Base-by-base conservation (phyloP, 2,797 vertebrate genomes). In the Lithobates pipiens region DNA sequence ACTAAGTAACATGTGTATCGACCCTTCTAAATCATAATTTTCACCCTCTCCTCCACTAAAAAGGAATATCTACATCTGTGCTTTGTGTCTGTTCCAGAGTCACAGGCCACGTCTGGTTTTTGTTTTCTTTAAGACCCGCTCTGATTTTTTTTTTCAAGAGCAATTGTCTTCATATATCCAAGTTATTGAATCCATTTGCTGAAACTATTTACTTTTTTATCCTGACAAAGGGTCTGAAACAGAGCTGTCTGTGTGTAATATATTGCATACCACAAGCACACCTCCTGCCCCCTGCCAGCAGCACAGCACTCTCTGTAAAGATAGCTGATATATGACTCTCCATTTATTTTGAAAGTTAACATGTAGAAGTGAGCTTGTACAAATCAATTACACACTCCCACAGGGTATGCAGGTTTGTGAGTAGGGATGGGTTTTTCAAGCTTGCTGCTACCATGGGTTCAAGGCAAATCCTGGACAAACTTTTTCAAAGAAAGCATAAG, bases 131-230 rank as follows among this genome's bases (percentile, higher is more conserved):
- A 69, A 69, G 21, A 76, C 29, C 34, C 2, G 32, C 57, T 39
- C 6, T 84, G 72, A 67, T 76, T 76, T 75, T 29, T 75, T 83
- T 39, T 67, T 70, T 70, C 50, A 54, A 70, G 42, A 36, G 71
- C 50, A 65, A 72, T 77, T 68, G 72, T 83, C 81, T 83, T 78
- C 76, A 72, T 84, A 72, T 84, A 77, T 72, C 67, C 65, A 3
- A 36, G 83, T 84, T 78, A 71, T 77, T 77, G 75, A 63, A 77
- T 72, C 75, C 82, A 70, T 77, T 84, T 77, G 82, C 74, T n/a
- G 18, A 50, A 77, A 57, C 67, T 16, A n/a, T 68, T 65, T 25
- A 44, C 9, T 83, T 34, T 76, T 83, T 39, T 32, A 77, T 4
- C 21, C 32, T 77, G 65, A 84, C 63, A 76, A n/a, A 25, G 39